phyloP scores from a whole-genome alignment of 2,113 vertebrate species.

The Gallinago media region DNA sequence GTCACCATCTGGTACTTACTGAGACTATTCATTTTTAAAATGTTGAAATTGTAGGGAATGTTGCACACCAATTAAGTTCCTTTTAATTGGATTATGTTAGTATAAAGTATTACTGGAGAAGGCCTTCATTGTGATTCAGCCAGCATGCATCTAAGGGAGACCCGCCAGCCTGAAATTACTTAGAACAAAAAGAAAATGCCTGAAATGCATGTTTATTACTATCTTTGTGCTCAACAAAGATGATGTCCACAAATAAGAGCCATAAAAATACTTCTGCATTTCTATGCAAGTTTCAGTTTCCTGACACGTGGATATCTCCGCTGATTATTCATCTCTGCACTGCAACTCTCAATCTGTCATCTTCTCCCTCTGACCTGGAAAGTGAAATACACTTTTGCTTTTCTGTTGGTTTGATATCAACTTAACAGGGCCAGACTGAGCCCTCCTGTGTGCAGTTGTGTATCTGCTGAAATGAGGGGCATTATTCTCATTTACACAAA shows the following conservation, averaged over 20 bases:
- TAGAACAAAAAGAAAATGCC: constrained; percentile 69
- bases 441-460: not conserved
- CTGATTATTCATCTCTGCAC: not conserved
- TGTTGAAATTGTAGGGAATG: constrained; percentile 83
- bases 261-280: not conserved
- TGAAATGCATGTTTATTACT: constrained; percentile 32
- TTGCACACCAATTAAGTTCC: constrained; percentile 81
- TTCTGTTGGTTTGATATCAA: not conserved
- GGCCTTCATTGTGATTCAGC: constrained; percentile 77
- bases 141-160: constrained; percentile 47
- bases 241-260: constrained; percentile 1
- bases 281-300: not conserved
- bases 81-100: constrained; percentile 81
- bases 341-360: not conserved
- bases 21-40: constrained; percentile 82
- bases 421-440: not conserved
- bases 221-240: not conserved
- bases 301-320: not conserved
- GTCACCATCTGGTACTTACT: constrained; percentile 81
- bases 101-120: constrained; percentile 76
- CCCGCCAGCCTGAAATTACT: constrained; percentile 71
- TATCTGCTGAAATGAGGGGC: not conserved
- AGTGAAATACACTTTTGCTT: not conserved
- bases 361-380: not conserved
- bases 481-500: not conserved